These are phyloP conservation scores for Mimumesa dahlbomi DNA, from an alignment of 2,888 invertebrate genomes.

Conservation along the genomic window DNA sequence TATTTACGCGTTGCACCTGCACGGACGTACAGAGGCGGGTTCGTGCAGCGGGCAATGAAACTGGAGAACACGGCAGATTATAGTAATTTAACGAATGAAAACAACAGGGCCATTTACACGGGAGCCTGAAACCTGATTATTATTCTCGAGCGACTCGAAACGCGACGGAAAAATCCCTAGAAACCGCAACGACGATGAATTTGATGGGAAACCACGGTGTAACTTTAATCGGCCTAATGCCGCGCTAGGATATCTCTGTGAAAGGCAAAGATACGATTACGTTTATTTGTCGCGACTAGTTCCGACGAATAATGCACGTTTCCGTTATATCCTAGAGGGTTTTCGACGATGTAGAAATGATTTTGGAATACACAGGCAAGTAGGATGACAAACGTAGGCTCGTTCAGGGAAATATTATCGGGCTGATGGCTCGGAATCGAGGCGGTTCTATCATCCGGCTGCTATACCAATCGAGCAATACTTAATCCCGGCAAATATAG, in stretches of 20 bases:
- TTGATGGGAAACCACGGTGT: too few relatives aligned
- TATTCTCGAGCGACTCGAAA: neutral
- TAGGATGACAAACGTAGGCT: slow-evolving; percentile 52
- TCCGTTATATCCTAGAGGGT: too few relatives aligned
- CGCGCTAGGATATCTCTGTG: too few relatives aligned
- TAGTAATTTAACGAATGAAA: slow-evolving; percentile 2
- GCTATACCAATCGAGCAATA: slow-evolving; percentile 55
- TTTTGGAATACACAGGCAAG: slow-evolving; percentile 42
- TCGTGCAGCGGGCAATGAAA: neutral
- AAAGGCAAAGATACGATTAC: too few relatives aligned
- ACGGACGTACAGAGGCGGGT: too few relatives aligned
- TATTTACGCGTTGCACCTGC: neutral
- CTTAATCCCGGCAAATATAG: slow-evolving; percentile 67
- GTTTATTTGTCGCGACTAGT: too few relatives aligned
- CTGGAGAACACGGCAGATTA: slow-evolving; percentile 2
- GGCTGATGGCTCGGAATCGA: slow-evolving; percentile 61
- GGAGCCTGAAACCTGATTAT: neutral
- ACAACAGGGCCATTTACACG: neutral
- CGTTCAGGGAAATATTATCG: slow-evolving; percentile 62
- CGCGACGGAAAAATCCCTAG: neutral
- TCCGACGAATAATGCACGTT: slow-evolving; percentile 9
- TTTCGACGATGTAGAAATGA: too few relatives aligned
- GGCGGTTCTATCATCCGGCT: slow-evolving; percentile 53
- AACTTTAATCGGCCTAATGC: too few relatives aligned
- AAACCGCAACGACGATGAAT: neutral